Percentiles rank a stretch among this genome's conserved stretches.
phyloP scores from a whole-genome alignment of 92 coral and sea anemone species.

The Epizoanthus rinbou region DNA sequence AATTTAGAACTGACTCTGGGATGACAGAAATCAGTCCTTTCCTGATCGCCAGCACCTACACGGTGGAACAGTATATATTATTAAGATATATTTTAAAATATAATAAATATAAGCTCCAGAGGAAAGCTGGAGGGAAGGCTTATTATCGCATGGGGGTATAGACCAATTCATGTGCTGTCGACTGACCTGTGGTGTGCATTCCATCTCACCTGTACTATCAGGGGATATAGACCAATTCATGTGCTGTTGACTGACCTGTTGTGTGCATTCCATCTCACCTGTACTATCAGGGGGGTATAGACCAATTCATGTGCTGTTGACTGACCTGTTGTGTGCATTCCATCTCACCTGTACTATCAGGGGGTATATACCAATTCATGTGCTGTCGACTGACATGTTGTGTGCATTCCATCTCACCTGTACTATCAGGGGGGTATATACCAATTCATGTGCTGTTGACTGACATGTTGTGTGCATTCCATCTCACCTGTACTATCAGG shows the following conservation, averaged over 20 bases:
- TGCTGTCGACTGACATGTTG: conserved; percentile 62
- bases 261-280: conserved; percentile 79
- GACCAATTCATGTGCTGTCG: background rate
- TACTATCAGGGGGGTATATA: no score
- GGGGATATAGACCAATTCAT: background rate
- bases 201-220: conserved; percentile 48
- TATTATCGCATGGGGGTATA: no score
- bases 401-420: conserved; percentile 81
- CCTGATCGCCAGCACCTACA: conserved; percentile 82
- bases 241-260: conserved; percentile 61
- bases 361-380: background rate
- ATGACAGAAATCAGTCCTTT: conserved; percentile 80
- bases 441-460: background rate
- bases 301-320: background rate
- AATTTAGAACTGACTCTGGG: conserved; percentile 80
- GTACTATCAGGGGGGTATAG: no score
- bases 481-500: conserved; percentile 28
- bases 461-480: conserved; percentile 84
- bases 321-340: conserved; percentile 85
- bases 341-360: conserved; percentile 30
- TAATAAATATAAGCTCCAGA: no score
- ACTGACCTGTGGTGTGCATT: conserved; percentile 79
- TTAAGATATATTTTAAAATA: no score
- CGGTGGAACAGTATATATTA: background rate
- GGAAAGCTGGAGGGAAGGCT: background rate